Evolutionary conservation across 2,797 vertebrate genomes (phyloP), one percentile per base, ranked within the genome.

Genomic region (Zalophus californianus): DNA sequence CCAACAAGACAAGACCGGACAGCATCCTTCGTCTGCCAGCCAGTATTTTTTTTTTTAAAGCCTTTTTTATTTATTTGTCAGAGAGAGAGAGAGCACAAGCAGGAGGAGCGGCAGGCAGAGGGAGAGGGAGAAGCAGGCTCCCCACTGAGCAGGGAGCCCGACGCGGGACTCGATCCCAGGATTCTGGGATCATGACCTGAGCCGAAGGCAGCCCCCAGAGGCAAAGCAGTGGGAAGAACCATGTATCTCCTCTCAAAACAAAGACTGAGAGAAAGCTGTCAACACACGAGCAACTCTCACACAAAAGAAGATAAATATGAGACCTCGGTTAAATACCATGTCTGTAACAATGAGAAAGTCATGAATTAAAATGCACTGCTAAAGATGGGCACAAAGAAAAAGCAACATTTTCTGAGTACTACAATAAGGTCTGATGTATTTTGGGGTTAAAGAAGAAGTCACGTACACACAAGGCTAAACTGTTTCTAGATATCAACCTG

Each of bases 351-450:
- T n/a, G 66, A 94, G 16, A 86, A 68, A 85, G 32, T 64, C 29
- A 16, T 25, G 11, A 84, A 85, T 75, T 78, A 78, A 83, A 94
- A 82, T 20, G 8, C 18, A 88, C 38, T 79, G 64, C 73, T 86
- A 72, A 87, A 82, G 58, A 72, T 44, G 48, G 20, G n/a, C 20
- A 21, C 54, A 75, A 66, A 70, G 20, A 79, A 89, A 70, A 60
- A 70, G 21, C 66, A 72, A 68, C 23, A 11, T 92, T 90, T 92
- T 82, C 94, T 94, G 82, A 88, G 44, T 14, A 80, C 29, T 77
- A 52, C 91, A 66, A 50, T 60, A 56, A 95, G 48, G 38, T 77
- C 41, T 18, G 48, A 78, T 77, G n/a, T 32, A 32, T 84, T 86
- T 87, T 48, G 70, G 23, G 44, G 41, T 58, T 50, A 21, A 21